Percentiles rank a stretch among this genome's conserved stretches.
Conservation (phyloP, 2,113 vertebrate genomes). For the Empidonax alnorum region DNA sequence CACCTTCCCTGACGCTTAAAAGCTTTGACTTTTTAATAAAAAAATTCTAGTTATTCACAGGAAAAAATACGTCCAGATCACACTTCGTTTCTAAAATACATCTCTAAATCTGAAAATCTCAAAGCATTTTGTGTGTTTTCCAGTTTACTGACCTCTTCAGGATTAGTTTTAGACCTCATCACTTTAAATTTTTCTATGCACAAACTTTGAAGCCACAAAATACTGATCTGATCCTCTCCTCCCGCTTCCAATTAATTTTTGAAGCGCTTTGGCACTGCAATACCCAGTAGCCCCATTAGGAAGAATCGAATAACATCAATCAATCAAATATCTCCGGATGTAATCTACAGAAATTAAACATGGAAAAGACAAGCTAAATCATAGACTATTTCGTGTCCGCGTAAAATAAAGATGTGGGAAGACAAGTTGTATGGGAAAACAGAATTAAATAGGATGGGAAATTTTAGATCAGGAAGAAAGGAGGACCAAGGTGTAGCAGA, state of each 20-base stretch:
- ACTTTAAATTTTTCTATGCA: background rate
- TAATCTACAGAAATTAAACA: background rate
- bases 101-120: background rate
- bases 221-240: background rate
- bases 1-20: background rate
- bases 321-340: background rate
- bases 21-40: background rate
- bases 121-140: background rate
- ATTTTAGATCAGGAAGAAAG: background rate
- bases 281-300: background rate
- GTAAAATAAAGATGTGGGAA: background rate
- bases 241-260: conserved; percentile 1
- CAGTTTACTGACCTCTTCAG: background rate
- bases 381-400: background rate
- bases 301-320: background rate
- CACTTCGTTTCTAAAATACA: background rate
- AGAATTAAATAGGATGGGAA: background rate
- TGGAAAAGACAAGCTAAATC: background rate
- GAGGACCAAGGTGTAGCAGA: background rate
- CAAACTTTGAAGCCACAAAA: background rate
- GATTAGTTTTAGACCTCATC: background rate
- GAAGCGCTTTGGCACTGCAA: background rate
- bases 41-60: background rate
- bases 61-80: background rate
- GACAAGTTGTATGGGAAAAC: background rate